Base-by-base conservation (phyloP, 2,888 invertebrate genomes). In the Eilema depressum region DNA sequence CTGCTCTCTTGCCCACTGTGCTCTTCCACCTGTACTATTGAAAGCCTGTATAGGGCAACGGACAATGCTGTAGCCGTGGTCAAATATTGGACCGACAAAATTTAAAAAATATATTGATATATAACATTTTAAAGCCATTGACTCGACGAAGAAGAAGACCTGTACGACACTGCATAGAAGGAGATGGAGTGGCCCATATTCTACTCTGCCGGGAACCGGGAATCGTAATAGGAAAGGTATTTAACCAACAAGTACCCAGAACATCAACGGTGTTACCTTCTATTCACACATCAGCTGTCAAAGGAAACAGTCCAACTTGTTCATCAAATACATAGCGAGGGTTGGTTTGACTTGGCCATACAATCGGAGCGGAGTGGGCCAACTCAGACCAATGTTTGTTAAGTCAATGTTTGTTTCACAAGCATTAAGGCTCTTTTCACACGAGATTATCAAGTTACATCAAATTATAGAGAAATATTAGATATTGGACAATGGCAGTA, bases 251-350 rank as follows among this genome's bases (percentile, higher is more conserved):
- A 59, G 59, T 28, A 28, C 28, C 28, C 17, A 23, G 25, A 25
- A 17, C 37, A 37, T 23, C 14, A 63, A 63, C 11, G 20, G 23
- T 10, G 25, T 25, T 20, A 63, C 26, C 33, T 33, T 53, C 41
- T 28, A 12, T 64, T n/a, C 59, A 66, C 57, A 41, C 41, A 41
- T 11, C 59, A 41, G 41, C 57, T 57, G 60, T 25, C 57, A 60
- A 41, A 41, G n/a, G 59, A 66, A 41, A 66, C 66, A 66, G 26
- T 20, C n/a, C 12, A 60, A 66, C 57, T 56, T 17, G 65, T 37
- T 28, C 66, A 57, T 77, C 67, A 75, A 78, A 75, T 28, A 69
- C 53, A 64, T 53, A 53, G 37, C 68, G 71, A 75, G 59, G 65
- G 37, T 59, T 37, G 66, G 37, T 66, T 66, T 66, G 59, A 59